phyloP scores from a whole-genome alignment of 2,113 vertebrate species.

The Proterorhinus semilunaris region DNA sequence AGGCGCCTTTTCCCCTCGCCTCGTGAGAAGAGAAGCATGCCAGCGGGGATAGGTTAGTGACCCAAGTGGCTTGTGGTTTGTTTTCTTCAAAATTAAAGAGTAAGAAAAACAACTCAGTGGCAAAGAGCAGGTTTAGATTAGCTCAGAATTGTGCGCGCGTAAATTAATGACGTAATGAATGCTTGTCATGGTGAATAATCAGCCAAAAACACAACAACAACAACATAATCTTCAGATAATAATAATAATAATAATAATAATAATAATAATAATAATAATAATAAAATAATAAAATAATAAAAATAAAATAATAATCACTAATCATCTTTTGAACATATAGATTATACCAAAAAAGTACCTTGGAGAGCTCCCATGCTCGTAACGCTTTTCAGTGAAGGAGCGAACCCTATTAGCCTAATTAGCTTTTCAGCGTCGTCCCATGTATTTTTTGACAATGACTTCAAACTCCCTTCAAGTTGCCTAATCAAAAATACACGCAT shows the following conservation, averaged over 20 bases:
- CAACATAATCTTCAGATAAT: not conserved
- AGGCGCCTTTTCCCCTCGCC: slow-evolving; percentile 23
- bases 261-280: slow-evolving; percentile 1
- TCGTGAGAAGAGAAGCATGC: slow-evolving; percentile 28
- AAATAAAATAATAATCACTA: not conserved
- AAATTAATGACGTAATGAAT: not conserved
- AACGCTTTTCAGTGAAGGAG: not conserved
- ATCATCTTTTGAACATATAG: not conserved
- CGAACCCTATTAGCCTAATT: slow-evolving; percentile 35
- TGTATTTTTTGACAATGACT: slow-evolving; percentile 10
- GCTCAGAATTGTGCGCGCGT: slow-evolving; percentile 38
- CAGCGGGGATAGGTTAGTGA: slow-evolving; percentile 59
- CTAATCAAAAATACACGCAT: not conserved
- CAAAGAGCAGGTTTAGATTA: slow-evolving; percentile 63
- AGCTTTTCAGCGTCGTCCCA: slow-evolving; percentile 28
- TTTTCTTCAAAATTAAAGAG: slow-evolving; percentile 33
- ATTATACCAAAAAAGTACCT: slow-evolving; percentile 47
- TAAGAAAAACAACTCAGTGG: slow-evolving; percentile 48
- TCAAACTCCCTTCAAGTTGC: not conserved
- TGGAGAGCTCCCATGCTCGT: slow-evolving; percentile 65
- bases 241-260: not conserved
- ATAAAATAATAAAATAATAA: slow-evolving; percentile 1
- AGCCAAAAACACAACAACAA: not conserved
- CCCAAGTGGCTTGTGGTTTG: slow-evolving; percentile 42
- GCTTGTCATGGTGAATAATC: slow-evolving; percentile 1